phyloP scores from a whole-genome alignment of 64 coral and sea anemone genomes.

The Pachyseris speciosa region DNA sequence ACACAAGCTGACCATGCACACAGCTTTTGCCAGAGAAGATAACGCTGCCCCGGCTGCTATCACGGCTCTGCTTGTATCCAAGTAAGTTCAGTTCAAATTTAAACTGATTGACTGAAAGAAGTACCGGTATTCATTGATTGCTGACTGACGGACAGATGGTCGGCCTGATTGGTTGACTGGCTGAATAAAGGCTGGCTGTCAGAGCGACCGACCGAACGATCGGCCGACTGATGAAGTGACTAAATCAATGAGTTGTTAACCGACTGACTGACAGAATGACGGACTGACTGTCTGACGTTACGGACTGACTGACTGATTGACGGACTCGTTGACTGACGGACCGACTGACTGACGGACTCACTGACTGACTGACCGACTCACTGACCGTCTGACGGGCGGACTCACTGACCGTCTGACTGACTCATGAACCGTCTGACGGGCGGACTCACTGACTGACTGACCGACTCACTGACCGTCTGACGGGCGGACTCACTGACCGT shows the following conservation, averaged over 20 bases:
- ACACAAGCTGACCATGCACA: conserved; percentile 98
- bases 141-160: neutral
- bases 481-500: too few species aligned
- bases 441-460: neutral
- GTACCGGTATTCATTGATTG: too few species aligned
- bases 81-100: conserved; percentile 62
- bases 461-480: neutral
- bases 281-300: neutral
- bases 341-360: neutral
- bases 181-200: too few species aligned
- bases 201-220: too few species aligned
- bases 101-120: neutral
- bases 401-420: neutral
- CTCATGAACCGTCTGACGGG: neutral
- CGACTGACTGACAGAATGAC: neutral
- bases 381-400: neutral
- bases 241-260: neutral
- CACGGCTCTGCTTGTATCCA: conserved; percentile 93
- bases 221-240: too few species aligned
- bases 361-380: neutral
- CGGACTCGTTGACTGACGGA: neutral
- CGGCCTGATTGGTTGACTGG: too few species aligned
- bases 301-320: neutral
- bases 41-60: conserved; percentile 85
- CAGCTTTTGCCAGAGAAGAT: conserved; percentile 86